phyloP scores from a whole-genome alignment of 2,797 vertebrate species.

The Phrynocephalus vlangalii region DNA sequence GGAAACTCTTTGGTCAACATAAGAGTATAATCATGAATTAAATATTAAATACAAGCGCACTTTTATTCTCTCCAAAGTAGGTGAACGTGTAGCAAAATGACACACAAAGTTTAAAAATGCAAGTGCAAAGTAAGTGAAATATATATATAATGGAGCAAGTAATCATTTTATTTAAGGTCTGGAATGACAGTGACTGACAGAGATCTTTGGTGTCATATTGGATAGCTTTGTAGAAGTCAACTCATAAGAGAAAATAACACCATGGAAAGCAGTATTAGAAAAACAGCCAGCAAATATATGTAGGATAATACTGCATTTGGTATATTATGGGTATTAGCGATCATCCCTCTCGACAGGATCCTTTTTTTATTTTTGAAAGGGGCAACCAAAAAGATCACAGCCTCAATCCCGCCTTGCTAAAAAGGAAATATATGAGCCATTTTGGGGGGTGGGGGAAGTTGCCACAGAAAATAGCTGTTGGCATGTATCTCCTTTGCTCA shows the following conservation, averaged over 20 bases:
- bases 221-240: neutral
- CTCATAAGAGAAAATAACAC: neutral
- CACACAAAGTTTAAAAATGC: neutral
- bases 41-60: neutral
- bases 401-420: too few relatives aligned
- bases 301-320: neutral
- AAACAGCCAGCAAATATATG: neutral
- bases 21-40: neutral
- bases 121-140: neutral
- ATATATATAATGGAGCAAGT: neutral
- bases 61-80: neutral
- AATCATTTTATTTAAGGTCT: neutral
- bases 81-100: neutral
- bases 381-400: too few relatives aligned
- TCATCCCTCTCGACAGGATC: neutral
- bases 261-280: neutral
- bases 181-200: neutral
- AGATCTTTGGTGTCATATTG: neutral
- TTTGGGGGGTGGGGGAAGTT: neutral
- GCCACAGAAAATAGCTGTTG: conserved; percentile 7
- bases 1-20: neutral
- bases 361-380: neutral
- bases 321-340: neutral
- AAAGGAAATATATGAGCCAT: too few relatives aligned
- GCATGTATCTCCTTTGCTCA: neutral